Base-by-base conservation (phyloP, 1,140 invertebrate species). In the Sminthurides bifidus region DNA sequence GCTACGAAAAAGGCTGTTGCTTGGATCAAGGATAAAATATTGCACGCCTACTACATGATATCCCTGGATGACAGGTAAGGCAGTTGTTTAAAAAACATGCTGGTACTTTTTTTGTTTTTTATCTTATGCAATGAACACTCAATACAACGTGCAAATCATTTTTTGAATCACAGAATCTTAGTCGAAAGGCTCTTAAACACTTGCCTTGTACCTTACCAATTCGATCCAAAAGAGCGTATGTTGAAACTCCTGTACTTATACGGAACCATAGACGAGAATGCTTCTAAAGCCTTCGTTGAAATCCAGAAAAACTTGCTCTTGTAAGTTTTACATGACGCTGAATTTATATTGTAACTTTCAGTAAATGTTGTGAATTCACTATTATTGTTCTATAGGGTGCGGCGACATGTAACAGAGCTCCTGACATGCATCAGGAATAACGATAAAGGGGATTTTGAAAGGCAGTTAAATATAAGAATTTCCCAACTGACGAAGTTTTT, bases 11-110 rank as follows among this genome's bases (percentile, higher is more conserved):
- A 88, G 66, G 87, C 89, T 1, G 83, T 94, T 0, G 85, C 85
- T 41, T 98, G 92, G 92, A 94, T 97, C 46, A 95, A 94, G 71
- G 89, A 96, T 67, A 96, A 96, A 77, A 92, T 97, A 55, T 76
- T 98, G 12, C 91, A 97, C 73, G 87, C 84, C 27, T 89, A 90
- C 71, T 89, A 88, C 65, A 87, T 87, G 79, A 78, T 79, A 19
- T 79, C 79, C 38, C 80, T 85, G 71, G 80, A 82, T 65, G 81
- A 82, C 66, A 77, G 77, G 76, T 78, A 67, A 48, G 61, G 19
- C 37, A 48, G 38, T 14, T 12, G 26, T 51, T 54, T 17, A 53
- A 35, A 14, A n/a, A n/a, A n/a, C 33, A 10, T 10, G 33, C 33
- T 35, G 8, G 8, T 10, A 35, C n/a, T n/a, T n/a, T n/a, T n/a